Conservation (phyloP, 1,140 invertebrate species). For the Eumaeus atala region DNA sequence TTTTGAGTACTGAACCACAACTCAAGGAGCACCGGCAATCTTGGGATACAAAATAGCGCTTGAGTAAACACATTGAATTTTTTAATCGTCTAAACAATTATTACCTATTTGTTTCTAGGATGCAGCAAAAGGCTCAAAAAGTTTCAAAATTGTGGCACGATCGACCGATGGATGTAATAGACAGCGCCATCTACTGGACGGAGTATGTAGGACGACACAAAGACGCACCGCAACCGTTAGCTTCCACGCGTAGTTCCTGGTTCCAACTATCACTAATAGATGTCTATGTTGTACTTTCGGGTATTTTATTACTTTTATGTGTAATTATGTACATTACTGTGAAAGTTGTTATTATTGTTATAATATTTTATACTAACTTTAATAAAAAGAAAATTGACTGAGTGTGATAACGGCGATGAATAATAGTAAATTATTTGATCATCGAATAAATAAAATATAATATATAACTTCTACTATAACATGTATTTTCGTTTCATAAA, state of each 20-base stretch:
- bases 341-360: conserved; percentile 21
- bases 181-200: conserved; percentile 74
- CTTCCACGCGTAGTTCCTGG: conserved; percentile 35
- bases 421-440: no score
- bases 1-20: no score
- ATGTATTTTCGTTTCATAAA: no score
- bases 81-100: neutral
- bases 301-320: conserved; percentile 25
- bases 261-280: conserved; percentile 44
- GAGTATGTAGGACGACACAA: conserved; percentile 68
- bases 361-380: neutral
- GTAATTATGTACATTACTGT: conserved; percentile 24
- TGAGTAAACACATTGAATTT: neutral
- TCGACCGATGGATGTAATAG: conserved; percentile 58
- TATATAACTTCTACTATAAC: no score
- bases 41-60: no score
- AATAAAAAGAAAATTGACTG: conserved; percentile 2
- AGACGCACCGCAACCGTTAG: conserved; percentile 37
- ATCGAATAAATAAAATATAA: no score
- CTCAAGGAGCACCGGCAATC: no score
- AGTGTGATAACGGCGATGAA: no score
- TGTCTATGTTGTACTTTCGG: conserved; percentile 38
- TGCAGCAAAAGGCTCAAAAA: conserved; percentile 57
- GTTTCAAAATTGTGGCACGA: conserved; percentile 59
- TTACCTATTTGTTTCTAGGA: conserved; percentile 36